Percentiles rank a stretch among this genome's conserved stretches.
phyloP scores from a whole-genome alignment of 2,113 vertebrate species.

The Apeltes quadracus region DNA sequence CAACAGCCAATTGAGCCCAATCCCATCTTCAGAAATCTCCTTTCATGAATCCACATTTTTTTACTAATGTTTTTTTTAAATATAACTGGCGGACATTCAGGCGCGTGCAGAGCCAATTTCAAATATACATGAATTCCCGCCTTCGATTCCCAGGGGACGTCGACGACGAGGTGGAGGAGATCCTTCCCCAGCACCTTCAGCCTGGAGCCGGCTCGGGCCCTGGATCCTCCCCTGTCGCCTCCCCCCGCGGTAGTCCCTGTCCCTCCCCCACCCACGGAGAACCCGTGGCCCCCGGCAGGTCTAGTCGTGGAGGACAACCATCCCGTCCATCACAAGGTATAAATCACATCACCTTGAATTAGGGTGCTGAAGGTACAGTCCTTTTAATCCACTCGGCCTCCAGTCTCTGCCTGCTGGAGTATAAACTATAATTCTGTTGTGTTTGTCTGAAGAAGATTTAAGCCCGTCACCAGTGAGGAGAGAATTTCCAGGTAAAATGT shows the following conservation, averaged over 20 bases:
- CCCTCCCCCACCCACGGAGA: slow-evolving; percentile 91
- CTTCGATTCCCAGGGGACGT: slow-evolving; percentile 85
- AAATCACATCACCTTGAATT: background rate
- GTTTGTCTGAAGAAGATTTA: slow-evolving; percentile 66
- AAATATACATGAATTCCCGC: background rate
- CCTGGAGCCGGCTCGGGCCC: slow-evolving; percentile 82
- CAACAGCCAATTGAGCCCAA: background rate
- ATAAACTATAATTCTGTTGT: slow-evolving; percentile 52
- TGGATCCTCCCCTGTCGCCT: slow-evolving; percentile 87
- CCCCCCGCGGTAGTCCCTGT: slow-evolving; percentile 91
- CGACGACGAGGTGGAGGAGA: slow-evolving; percentile 95
- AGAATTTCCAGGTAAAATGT: slow-evolving; percentile 71
- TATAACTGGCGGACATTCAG: background rate
- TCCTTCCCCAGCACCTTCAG: slow-evolving; percentile 94
- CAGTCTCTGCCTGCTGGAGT: slow-evolving; percentile 2
- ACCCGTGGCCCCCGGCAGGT: slow-evolving; percentile 80
- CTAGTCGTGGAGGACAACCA: slow-evolving; percentile 82
- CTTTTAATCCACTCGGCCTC: background rate
- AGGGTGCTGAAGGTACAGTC: background rate
- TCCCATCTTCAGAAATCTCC: background rate
- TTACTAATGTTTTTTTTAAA: background rate
- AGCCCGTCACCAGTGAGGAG: slow-evolving; percentile 64
- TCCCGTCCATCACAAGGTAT: slow-evolving; percentile 82
- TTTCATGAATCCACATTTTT: background rate
- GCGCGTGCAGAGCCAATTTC: background rate